Evolutionary conservation across 2,888 invertebrate species (phyloP), one percentile per base, ranked within the genome.

Genomic region (Taphrorychus bicolor): DNA sequence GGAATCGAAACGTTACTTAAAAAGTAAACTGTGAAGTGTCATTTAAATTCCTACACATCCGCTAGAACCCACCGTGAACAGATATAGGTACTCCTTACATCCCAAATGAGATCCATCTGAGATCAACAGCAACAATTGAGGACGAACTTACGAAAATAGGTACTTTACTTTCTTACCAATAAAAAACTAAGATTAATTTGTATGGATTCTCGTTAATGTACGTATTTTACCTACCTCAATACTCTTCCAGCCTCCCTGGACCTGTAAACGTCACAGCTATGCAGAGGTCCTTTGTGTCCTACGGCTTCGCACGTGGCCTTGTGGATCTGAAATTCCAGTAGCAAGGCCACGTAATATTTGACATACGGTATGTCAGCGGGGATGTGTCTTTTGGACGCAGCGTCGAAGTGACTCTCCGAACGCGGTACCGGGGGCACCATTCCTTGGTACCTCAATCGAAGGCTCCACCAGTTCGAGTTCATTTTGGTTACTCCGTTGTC

Each of bases 241-340:
- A 91, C 80, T 66, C 91, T 83, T 2, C 95, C 95, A 4, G 94
- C 94, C 72, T 91, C 91, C 69, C 90, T 84, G 32, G 92, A 93
- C 76, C 91, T 83, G 78, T 94, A 93, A 23, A 95, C 85, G 79
- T 94, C 93, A 76, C 95, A 95, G 40, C 88, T 89, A 76, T 95
- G 90, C 57, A 95, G 82, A 11, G 92, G 91, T 0, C 90, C 91
- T 0, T 81, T 78, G 74, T 93, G 90, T 0, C 91, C 91, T 0
- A 93, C 86, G 1, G 87, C 91, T 0, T 84, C 79, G 77, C 95
- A 95, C 64, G 95, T 83, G 41, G 91, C 88, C 73, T 92, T 89
- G 78, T 90, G 92, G 57, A 95, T 86, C 84, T 95, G 95, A 83
- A 95, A 95, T 83, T 95, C 93, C 62, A 95, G 82, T 3, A 95